Base-by-base conservation (phyloP, 2,113 vertebrate genomes). In the Stegastes partitus region DNA sequence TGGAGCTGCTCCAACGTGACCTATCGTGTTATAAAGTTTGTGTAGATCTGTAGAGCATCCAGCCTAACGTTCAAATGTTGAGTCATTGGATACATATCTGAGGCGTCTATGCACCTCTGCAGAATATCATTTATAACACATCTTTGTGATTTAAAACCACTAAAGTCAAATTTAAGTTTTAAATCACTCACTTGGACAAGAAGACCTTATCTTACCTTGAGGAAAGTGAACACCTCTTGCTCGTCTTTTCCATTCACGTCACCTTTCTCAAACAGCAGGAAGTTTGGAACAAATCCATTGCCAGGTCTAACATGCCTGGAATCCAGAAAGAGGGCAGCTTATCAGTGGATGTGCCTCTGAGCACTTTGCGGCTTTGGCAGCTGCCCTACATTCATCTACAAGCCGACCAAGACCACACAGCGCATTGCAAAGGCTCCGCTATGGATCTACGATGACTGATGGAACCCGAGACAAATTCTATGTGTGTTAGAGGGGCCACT, bases 181-280 rank as follows among this genome's bases (percentile, higher is more conserved):
- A 42, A 42, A 42, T 9, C 16, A 34, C 25, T 34, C 45, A 51
- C 49, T 21, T 23, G 31, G 4, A 47, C 16, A 19, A 15, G 21
- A 19, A 45, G 42, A n/a, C 16, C 3, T 3, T 5, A 19, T 81
- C 94, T 73, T 81, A 98, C 98, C 96, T 99, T 99, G 39, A 99
- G 93, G 91, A 97, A 99, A 0, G 96, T 99, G 93, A 90, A 99
- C 82, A 99, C 82, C 39, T 89, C 91, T 83, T 98, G 97, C 69
- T 99, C 97, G 0, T 95, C 90, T 66, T 89, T 74, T 49, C 98
- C 98, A 0, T 99, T 99, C 78, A 99, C 96, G 0, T 98, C 96
- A 1, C 95, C 95, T 82, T 96, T 98, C 91, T 97, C 94, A 89
- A 99, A 98, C 68, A 99, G 86, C 85, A 91, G 95, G 95, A 99